phyloP scores from a whole-genome alignment of 2,113 vertebrate genomes.

The Oceanites oceanicus region DNA sequence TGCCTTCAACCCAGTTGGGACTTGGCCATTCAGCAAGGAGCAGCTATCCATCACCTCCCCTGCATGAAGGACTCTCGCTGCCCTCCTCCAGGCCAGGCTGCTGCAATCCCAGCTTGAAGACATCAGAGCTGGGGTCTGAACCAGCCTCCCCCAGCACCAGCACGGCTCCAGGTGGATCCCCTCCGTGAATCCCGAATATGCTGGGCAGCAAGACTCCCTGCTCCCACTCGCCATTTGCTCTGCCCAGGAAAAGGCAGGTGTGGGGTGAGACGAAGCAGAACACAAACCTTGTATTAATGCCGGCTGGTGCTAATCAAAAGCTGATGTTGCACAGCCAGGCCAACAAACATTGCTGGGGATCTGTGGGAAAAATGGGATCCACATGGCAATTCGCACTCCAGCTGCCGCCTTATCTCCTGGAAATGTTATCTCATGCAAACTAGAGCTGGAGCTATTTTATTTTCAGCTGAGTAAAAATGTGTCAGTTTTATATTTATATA shows the following conservation, averaged over 20 bases:
- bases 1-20: background rate
- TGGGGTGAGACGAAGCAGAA: background rate
- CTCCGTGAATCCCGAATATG: accelerated
- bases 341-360: background rate
- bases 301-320: background rate
- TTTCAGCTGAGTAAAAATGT: constrained; percentile 8
- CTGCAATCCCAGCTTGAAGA: background rate
- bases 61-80: background rate
- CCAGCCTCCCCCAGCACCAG: background rate
- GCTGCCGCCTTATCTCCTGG: constrained; percentile 35
- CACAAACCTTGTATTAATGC: background rate
- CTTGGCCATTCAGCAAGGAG: background rate
- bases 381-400: background rate
- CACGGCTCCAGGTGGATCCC: accelerated
- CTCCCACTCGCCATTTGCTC: background rate
- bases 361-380: constrained; percentile 49
- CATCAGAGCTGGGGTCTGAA: background rate
- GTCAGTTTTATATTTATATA: constrained; percentile 51
- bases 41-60: background rate
- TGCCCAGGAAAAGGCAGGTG: background rate
- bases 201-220: accelerated
- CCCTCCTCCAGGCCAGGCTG: background rate
- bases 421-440: background rate
- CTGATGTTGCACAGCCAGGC: background rate
- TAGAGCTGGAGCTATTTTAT: constrained; percentile 11